These are phyloP conservation scores for Tinamus guttatus DNA, from an alignment of 2,113 vertebrate genomes.

Conservation along the genomic window DNA sequence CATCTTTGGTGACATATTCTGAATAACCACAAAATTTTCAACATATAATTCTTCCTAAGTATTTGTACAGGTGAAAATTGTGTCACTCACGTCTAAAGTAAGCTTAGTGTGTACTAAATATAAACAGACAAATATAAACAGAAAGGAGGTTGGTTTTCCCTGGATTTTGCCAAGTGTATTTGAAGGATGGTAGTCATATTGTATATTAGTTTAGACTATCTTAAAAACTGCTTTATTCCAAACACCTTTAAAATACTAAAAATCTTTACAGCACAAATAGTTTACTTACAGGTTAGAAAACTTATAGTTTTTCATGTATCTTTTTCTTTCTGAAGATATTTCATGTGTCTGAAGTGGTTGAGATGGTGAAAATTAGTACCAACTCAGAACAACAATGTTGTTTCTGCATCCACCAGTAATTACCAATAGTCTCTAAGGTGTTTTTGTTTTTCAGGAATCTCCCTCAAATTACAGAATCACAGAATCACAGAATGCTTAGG, in stretches of 20 bases:
- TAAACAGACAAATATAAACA: too few species aligned
- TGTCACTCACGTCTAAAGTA: not conserved
- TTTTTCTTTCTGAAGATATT: not conserved
- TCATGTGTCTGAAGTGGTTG: not conserved
- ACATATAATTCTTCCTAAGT: rapidly evolving
- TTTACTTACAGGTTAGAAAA: not conserved
- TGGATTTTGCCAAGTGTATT: not conserved
- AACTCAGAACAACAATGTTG: not conserved
- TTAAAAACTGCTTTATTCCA: not conserved
- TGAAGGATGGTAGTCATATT: not conserved
- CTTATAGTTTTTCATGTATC: not conserved
- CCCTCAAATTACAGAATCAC: not conserved
- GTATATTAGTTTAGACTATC: not conserved
- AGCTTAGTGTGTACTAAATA: not conserved
- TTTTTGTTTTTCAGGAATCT: not conserved
- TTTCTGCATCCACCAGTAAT: not conserved
- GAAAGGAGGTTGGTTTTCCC: not conserved
- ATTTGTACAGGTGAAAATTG: not conserved
- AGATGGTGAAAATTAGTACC: not conserved
- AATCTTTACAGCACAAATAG: not conserved
- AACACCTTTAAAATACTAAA: not conserved
- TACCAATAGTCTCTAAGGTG: not conserved
- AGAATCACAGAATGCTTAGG: too few species aligned
- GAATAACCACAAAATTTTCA: not conserved
- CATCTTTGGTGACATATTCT: not conserved